These are phyloP conservation scores for Spea multiplicata DNA, from an alignment of 2,113 vertebrate species.

Conservation along the genomic window DNA sequence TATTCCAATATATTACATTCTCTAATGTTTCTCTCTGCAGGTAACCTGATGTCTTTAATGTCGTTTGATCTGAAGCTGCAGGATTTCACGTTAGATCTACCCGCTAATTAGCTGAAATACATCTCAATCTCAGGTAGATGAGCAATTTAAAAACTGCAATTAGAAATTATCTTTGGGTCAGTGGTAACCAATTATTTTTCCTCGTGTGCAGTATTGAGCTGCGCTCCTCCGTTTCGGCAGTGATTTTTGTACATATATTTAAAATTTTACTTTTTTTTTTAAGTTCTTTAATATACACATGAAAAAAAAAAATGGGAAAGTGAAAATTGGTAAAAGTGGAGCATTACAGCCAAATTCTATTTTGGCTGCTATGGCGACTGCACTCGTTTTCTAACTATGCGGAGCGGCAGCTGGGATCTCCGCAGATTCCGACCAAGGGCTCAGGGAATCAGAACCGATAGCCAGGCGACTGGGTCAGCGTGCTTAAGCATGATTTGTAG, in stretches of 20 bases:
- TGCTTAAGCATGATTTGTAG: no score
- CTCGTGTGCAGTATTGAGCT: constrained; percentile 1
- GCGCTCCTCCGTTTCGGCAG: neutral
- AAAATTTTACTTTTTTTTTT: neutral
- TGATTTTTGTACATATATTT: neutral
- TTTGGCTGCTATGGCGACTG: no score
- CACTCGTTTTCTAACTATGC: no score
- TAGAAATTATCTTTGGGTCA: constrained; percentile 42
- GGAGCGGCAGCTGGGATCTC: no score
- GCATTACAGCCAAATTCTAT: no score
- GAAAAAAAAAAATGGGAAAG: no score
- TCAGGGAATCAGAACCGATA: no score
- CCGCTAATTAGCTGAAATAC: constrained; percentile 30
- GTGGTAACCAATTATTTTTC: constrained; percentile 34
- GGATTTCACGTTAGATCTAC: constrained; percentile 20
- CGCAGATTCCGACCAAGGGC: no score
- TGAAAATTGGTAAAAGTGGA: no score
- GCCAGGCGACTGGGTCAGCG: no score
- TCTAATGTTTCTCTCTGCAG: constrained; percentile 10
- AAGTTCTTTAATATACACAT: no score
- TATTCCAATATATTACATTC: constrained; percentile 2
- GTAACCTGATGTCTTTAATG: constrained; percentile 3
- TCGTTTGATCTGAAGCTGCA: constrained; percentile 35
- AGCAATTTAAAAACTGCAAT: constrained; percentile 29
- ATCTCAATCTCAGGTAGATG: constrained; percentile 20